A percentile compares a stretch with the other conserved stretches of the same genome.
Conservation (phyloP, 2,888 invertebrate species). For the Pteria penguin region DNA sequence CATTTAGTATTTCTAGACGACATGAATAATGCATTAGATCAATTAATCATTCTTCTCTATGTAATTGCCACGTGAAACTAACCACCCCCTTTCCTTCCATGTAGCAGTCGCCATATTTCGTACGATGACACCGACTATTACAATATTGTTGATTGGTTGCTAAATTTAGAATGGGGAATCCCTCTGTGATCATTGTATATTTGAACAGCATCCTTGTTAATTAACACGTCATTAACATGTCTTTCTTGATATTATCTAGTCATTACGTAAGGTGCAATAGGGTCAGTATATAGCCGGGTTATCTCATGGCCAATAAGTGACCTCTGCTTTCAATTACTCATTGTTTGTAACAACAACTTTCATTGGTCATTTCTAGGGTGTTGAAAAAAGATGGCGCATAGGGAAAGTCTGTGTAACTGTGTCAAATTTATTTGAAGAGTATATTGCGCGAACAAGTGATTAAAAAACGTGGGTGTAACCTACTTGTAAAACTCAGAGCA, state of each 20-base stretch:
- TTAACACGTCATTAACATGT: no score
- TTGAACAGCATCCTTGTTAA: no score
- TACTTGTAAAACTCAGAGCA: no score
- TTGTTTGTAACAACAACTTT: conserved; percentile 18
- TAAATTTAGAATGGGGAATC: conserved; percentile 32
- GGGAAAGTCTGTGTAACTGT: conserved; percentile 5
- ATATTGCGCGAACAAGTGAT: conserved; percentile 20
- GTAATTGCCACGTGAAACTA: conserved; percentile 37
- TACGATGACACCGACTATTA: conserved; percentile 36
- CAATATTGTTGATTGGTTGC: conserved; percentile 50
- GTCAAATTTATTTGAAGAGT: conserved; percentile 7
- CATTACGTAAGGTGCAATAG: no score
- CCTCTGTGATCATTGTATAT: conserved; percentile 19
- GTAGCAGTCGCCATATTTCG: conserved; percentile 72
- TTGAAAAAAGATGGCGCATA: conserved; percentile 35
- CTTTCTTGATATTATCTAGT: no score
- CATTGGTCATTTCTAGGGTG: conserved; percentile 25
- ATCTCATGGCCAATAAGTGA: no score
- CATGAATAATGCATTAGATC: no score
- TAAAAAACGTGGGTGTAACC: no score
- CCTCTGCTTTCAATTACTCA: no score
- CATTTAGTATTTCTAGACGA: no score
- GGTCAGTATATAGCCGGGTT: no score
- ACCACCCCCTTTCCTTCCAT: conserved; percentile 70
- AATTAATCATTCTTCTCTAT: no score